A percentile compares a stretch with the other conserved stretches of the same genome.
These are phyloP conservation scores for Sebastolobus altivelis DNA, from an alignment of 2,797 vertebrate genomes.

Conservation along the genomic window DNA sequence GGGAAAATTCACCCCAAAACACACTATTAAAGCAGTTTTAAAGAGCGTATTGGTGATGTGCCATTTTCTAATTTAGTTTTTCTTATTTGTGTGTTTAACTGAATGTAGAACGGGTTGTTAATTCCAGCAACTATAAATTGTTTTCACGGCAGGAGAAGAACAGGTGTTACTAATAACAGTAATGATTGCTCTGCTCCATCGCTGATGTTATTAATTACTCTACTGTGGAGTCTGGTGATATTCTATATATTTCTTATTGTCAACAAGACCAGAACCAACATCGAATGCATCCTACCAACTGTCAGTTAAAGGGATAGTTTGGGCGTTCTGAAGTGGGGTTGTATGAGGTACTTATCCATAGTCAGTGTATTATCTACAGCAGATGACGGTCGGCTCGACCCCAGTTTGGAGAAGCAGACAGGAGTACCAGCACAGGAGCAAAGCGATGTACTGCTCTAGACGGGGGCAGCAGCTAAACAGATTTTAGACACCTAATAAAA, in stretches of 20 bases:
- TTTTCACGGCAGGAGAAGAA: neutral
- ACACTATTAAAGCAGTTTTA: neutral
- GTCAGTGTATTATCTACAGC: neutral
- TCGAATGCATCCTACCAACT: neutral
- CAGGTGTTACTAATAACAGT: too few relatives aligned
- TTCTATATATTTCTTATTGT: too few relatives aligned
- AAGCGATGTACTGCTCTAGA: neutral
- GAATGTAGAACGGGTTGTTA: neutral
- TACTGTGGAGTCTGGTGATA: neutral
- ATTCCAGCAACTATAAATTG: neutral
- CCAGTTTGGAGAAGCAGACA: neutral
- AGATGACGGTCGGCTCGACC: neutral
- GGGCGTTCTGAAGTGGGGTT: neutral
- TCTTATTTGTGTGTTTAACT: neutral
- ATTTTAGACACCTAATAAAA: neutral
- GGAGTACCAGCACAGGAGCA: neutral
- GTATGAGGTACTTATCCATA: neutral
- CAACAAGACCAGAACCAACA: neutral
- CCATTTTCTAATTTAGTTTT: neutral
- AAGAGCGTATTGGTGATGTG: neutral
- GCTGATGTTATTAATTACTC: neutral
- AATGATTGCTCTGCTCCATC: too few relatives aligned
- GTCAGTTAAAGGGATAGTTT: neutral
- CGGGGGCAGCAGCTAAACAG: neutral
- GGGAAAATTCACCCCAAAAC: slow-evolving; percentile 16